phyloP scores from a whole-genome alignment of 2,113 vertebrate genomes.

The Origma solitaria region DNA sequence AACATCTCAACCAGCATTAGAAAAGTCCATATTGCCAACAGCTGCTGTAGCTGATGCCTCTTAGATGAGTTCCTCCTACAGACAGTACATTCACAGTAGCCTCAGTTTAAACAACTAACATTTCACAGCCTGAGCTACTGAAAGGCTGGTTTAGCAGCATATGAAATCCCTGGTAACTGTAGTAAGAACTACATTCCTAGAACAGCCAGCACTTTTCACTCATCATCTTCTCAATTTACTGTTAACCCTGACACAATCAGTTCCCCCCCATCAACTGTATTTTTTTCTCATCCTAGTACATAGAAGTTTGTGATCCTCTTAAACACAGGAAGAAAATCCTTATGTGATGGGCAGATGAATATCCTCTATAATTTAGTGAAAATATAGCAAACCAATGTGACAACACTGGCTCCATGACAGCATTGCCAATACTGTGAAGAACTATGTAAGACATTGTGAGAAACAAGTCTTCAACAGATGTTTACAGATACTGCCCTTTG shows the following conservation, averaged over 20 bases:
- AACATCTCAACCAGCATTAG: background rate
- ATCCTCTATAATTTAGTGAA: background rate
- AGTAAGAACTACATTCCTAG: background rate
- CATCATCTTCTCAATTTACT: background rate
- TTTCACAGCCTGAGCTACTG: background rate
- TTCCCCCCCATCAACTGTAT: background rate
- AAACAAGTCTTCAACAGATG: background rate
- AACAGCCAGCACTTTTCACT: background rate
- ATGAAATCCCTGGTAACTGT: background rate
- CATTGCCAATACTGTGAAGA: accelerated
- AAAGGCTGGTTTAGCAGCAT: background rate
- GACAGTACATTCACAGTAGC: background rate
- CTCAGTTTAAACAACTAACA: background rate
- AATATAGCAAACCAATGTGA: background rate
- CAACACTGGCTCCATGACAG: background rate
- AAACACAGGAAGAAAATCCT: background rate
- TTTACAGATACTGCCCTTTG: background rate
- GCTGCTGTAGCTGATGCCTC: background rate
- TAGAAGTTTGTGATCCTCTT: background rate
- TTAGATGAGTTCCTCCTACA: background rate
- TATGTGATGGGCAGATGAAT: background rate
- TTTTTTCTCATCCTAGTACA: background rate
- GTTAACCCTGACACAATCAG: background rate
- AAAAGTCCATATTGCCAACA: background rate
- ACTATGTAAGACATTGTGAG: background rate